These are phyloP conservation scores for Hipparchia semele DNA, from an alignment of 2,888 invertebrate species.

Conservation along the genomic window DNA sequence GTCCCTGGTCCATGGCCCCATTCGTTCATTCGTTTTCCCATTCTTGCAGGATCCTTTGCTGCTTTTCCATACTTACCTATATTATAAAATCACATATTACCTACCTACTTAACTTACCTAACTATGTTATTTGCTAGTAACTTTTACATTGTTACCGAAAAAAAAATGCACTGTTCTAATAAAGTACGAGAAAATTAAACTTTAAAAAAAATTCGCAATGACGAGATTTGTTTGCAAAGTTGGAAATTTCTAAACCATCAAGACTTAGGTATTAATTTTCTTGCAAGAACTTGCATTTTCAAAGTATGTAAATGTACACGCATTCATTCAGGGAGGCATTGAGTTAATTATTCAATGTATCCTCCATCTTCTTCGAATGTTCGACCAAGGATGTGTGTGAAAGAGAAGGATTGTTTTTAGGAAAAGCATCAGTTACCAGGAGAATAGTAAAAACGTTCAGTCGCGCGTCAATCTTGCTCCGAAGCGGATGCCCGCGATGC, in stretches of 20 bases:
- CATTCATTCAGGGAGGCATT: conserved; percentile 65
- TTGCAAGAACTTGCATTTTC: conserved; percentile 65
- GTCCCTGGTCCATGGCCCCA: too few species aligned
- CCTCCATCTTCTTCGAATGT: conserved; percentile 49
- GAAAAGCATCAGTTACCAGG: conserved; percentile 31
- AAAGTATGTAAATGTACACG: conserved; percentile 54
- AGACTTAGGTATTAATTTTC: conserved; percentile 44
- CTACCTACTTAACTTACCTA: too few species aligned
- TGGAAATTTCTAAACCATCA: not conserved
- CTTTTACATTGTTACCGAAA: too few species aligned
- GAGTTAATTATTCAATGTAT: conserved; percentile 73
- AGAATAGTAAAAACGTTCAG: conserved; percentile 49
- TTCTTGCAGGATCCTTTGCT: too few species aligned
- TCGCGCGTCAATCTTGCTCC: conserved; percentile 60
- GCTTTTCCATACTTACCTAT: too few species aligned
- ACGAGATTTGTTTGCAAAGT: not conserved
- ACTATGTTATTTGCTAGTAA: too few species aligned
- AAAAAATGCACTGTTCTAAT: too few species aligned
- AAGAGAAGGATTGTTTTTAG: conserved; percentile 47
- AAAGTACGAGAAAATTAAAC: too few species aligned
- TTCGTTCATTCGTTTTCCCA: too few species aligned
- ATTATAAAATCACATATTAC: too few species aligned
- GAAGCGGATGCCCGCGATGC: conserved; percentile 74
- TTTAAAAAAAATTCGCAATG: too few species aligned
- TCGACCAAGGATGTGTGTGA: conserved; percentile 44